Conservation (phyloP, 2,888 invertebrate species). For the Melipona beecheii region DNA sequence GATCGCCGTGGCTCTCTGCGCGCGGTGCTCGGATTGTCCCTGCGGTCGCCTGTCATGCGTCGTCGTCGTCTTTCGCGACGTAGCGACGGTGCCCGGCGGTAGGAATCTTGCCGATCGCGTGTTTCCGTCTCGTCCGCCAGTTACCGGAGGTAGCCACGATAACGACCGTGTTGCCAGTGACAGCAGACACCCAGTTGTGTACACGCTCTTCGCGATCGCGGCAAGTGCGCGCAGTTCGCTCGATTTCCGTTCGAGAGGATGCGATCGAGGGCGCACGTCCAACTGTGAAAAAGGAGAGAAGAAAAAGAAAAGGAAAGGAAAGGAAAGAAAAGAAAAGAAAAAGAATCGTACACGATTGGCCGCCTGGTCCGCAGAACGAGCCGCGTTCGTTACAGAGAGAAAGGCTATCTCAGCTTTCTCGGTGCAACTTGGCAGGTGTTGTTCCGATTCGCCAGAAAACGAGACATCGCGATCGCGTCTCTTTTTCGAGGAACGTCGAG, state of each 20-base stretch:
- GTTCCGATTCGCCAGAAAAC: not conserved
- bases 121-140: conserved; percentile 34
- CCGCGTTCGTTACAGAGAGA: too few relatives aligned
- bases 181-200: not conserved
- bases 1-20: conserved; percentile 57
- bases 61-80: conserved; percentile 62
- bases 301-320: too few relatives aligned
- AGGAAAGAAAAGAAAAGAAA: too few relatives aligned
- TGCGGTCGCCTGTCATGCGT: conserved; percentile 63
- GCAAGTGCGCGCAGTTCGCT: conserved; percentile 11
- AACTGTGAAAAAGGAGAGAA: not conserved
- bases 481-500: conserved; percentile 35
- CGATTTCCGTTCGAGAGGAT: not conserved
- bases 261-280: conserved; percentile 18
- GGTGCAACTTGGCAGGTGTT: conserved; percentile 33
- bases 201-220: too few relatives aligned
- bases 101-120: conserved; percentile 12
- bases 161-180: conserved; percentile 43
- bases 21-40: conserved; percentile 46
- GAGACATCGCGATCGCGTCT: conserved; percentile 18
- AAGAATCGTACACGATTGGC: conserved; percentile 19
- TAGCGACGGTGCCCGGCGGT: conserved; percentile 56
- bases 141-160: conserved; percentile 31
- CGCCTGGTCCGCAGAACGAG: conserved; percentile 42
- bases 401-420: too few relatives aligned